These are phyloP conservation scores for Dipodomys merriami DNA, from an alignment of 2,113 vertebrate species.

Conservation along the genomic window DNA sequence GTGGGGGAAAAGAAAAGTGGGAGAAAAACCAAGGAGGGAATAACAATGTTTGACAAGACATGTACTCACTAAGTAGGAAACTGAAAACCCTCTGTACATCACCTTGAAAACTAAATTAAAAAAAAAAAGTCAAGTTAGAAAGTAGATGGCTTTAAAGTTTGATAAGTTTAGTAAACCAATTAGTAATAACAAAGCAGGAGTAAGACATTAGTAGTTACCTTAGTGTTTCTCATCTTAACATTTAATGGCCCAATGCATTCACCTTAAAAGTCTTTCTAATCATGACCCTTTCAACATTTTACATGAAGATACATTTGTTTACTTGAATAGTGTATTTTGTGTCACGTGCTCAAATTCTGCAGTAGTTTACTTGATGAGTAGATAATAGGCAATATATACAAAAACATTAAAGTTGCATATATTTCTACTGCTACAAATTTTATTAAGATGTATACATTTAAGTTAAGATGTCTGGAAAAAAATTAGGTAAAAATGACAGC, in stretches of 20 bases:
- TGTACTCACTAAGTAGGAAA: too few species aligned
- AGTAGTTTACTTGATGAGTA: slow-evolving; percentile 22
- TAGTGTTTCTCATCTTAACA: slow-evolving; percentile 5
- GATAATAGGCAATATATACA: background rate
- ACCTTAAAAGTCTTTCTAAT: slow-evolving; percentile 45
- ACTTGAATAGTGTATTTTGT: slow-evolving; percentile 34
- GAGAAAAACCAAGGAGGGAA: too few species aligned
- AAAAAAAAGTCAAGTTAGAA: slow-evolving; percentile 8
- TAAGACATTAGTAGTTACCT: background rate
- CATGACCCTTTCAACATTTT: slow-evolving; percentile 26
- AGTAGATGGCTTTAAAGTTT: background rate
- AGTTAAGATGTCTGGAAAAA: too few species aligned
- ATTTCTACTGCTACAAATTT: too few species aligned
- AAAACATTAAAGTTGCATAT: too few species aligned
- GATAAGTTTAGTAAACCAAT: slow-evolving; percentile 41
- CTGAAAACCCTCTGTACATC: too few species aligned
- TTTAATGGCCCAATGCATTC: background rate
- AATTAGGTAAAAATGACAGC: too few species aligned
- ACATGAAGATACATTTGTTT: slow-evolving; percentile 8
- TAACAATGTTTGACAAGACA: too few species aligned
- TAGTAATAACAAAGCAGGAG: background rate
- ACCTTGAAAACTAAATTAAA: too few species aligned
- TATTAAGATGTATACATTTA: too few species aligned
- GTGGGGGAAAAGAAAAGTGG: too few species aligned
- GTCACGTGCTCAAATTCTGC: slow-evolving; percentile 46